A percentile compares a stretch with the other conserved stretches of the same genome.
Conservation (phyloP, 2,797 vertebrate species). For the Oreochromis mossambicus region DNA sequence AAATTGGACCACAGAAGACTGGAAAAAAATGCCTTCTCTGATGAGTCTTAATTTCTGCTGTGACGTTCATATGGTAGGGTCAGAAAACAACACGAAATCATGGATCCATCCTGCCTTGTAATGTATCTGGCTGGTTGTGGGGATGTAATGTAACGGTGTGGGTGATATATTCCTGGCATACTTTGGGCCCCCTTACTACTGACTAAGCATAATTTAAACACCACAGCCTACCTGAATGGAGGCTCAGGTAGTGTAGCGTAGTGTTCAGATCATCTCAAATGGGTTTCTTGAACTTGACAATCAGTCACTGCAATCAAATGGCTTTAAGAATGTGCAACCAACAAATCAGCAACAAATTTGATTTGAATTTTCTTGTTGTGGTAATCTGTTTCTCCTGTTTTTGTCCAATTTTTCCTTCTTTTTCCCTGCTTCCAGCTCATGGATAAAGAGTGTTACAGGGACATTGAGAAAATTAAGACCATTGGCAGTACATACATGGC, state of each 20-base stretch:
- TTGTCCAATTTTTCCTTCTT: neutral
- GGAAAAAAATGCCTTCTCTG: neutral
- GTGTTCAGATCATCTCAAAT: neutral
- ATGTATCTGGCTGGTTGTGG: neutral
- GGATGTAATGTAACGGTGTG: neutral
- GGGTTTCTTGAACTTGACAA: neutral
- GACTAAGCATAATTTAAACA: neutral
- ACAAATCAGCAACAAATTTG: neutral
- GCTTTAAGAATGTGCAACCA: neutral
- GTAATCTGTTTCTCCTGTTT: conserved; percentile 1
- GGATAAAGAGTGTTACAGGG: conserved; percentile 95
- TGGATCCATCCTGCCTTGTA: neutral
- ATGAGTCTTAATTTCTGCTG: neutral
- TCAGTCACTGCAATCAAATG: neutral
- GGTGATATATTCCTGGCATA: neutral
- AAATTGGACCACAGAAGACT: neutral
- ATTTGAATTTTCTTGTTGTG: neutral
- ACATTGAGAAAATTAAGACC: conserved; percentile 99
- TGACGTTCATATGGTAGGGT: neutral
- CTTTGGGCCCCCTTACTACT: neutral
- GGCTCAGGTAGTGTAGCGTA: neutral
- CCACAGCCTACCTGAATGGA: neutral
- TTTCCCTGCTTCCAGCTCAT: conserved; percentile 76
- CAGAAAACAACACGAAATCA: neutral
- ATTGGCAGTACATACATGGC: conserved; percentile 99